Evolutionary conservation across 2,888 invertebrate species (phyloP), one percentile per base, ranked within the genome.

Genomic region (Drosophila silvestris): DNA sequence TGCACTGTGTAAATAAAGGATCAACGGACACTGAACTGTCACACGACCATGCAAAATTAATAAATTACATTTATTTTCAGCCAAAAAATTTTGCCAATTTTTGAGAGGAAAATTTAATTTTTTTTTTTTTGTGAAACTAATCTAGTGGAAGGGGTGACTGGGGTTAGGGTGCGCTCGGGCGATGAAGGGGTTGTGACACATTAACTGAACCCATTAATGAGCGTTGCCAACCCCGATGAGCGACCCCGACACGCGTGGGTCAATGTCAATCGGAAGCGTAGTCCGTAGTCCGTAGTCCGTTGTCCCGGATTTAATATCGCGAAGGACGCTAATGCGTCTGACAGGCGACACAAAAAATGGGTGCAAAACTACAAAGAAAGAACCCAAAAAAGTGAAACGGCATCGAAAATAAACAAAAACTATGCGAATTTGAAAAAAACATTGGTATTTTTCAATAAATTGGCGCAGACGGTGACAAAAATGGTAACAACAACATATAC

Each of bases 161-260:
- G 62, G 57, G 51, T 30, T 53, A 32, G 50, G 50, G 33, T 44
- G 19, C 28, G 28, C 28, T 30, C 12, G 30, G 28, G 53, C 62
- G 82, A 65, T 62, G 84, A 91, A 91, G 92, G 92, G 92, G 92
- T 92, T 92, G 87, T 76, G 87, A 91, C 87, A 87, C 81, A 83
- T 79, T 83, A 87, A 79, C 84, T 92, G 92, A 92, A 92, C 92
- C 92, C 91, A 92, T 91, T 92, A 91, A 92, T 87, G 83, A 85
- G 88, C 91, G 87, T 86, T 83, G 83, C 83, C 89, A 91, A 92
- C 91, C 92, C 88, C 85, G 81, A 57, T 74, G 63, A 59, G 67
- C 79, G 83, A 83, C 74, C 84, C 63, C 66, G 82, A 35, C 75
- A 85, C 78, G 81, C 75, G 79, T 73, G 89, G 91, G 90, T 92